These are phyloP conservation scores for Mylabris phalerata DNA, from an alignment of 1,140 invertebrate genomes.

Conservation along the genomic window DNA sequence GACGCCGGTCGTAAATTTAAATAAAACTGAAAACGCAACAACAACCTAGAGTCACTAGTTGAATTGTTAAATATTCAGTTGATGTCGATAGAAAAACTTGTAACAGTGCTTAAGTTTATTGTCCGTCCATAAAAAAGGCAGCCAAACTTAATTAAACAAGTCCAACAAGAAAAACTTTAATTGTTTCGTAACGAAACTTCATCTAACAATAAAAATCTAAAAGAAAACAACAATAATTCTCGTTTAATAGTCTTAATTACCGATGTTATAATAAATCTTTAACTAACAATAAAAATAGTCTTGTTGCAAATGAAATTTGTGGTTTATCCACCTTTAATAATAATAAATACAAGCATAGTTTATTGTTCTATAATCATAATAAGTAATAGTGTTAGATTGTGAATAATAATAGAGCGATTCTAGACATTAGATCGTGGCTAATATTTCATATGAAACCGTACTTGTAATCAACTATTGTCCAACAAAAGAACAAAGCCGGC, in stretches of 20 bases:
- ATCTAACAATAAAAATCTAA: background rate
- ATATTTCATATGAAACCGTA: constrained; percentile 6
- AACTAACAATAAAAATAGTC: background rate
- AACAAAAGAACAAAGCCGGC: constrained; percentile 11
- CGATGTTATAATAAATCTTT: background rate
- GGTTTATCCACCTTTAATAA: background rate
- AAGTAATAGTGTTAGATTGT: no score
- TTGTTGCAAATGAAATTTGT: background rate
- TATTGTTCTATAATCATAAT: no score
- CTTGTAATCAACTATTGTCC: constrained; percentile 6
- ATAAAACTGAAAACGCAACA: no score
- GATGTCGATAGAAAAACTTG: no score
- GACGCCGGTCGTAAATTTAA: no score
- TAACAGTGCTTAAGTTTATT: no score
- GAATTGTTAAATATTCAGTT: no score
- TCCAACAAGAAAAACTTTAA: background rate
- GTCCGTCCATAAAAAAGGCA: no score
- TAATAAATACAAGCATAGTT: background rate
- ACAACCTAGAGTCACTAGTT: no score
- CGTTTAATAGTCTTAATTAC: background rate
- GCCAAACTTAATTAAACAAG: no score
- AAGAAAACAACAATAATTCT: background rate
- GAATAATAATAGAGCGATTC: no score
- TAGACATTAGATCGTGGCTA: background rate
- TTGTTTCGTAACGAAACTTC: background rate